Percentiles rank a stretch among this genome's conserved stretches.
Conservation (phyloP, 35 echinoderm and acorn worm species). For the Strongylocentrotus purpuratus region DNA sequence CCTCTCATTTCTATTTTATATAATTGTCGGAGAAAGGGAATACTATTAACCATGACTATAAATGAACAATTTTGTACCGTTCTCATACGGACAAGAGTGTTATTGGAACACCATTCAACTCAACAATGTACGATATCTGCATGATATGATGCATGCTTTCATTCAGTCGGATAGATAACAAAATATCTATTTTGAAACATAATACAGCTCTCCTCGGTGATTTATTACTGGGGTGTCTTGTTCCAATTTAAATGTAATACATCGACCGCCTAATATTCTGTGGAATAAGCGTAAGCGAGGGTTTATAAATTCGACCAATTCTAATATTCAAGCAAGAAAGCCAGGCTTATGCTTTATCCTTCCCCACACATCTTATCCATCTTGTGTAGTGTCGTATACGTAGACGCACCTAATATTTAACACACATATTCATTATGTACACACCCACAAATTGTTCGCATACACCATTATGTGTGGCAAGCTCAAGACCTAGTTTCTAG, state of each 20-base stretch:
- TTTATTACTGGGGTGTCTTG: neutral
- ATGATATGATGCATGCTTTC: too few relatives aligned
- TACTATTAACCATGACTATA: too few relatives aligned
- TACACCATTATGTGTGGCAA: neutral
- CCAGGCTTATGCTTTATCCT: neutral
- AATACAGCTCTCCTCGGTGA: neutral
- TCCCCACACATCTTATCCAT: neutral
- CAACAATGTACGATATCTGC: too few relatives aligned
- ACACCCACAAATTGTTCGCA: conserved; percentile 1
- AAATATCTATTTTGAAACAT: neutral
- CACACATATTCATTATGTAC: neutral
- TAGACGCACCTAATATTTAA: neutral
- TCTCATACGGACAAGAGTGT: too few relatives aligned
- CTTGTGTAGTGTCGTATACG: neutral
- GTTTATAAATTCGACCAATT: neutral
- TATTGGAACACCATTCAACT: too few relatives aligned
- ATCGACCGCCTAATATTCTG: neutral
- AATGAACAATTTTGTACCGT: too few relatives aligned
- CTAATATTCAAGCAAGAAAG: neutral
- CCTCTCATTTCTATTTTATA: too few relatives aligned
- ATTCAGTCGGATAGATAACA: too few relatives aligned
- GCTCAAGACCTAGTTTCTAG: neutral
- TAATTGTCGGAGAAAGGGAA: too few relatives aligned
- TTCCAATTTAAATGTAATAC: neutral
- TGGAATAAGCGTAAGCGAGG: neutral